These are phyloP conservation scores for Bembecia ichneumoniformis DNA, from an alignment of 2,888 invertebrate species.

Conservation along the genomic window DNA sequence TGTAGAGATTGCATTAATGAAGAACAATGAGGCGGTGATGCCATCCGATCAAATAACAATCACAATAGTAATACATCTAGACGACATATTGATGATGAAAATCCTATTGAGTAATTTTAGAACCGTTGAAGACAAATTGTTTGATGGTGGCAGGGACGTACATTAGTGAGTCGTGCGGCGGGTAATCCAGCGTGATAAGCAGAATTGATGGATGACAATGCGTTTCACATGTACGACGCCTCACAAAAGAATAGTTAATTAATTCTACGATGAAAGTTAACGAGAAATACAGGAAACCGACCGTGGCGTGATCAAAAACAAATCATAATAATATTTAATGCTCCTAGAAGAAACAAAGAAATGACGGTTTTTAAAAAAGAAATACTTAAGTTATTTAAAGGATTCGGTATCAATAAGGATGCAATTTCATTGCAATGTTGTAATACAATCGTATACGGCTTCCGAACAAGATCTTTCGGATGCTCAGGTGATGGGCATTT, in stretches of 20 bases:
- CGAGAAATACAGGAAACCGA: conserved; percentile 34
- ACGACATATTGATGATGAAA: conserved; percentile 31
- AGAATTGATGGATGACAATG: conserved; percentile 60
- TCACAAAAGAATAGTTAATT: conserved; percentile 63
- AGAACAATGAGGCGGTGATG: conserved; percentile 7
- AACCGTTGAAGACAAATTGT: conserved; percentile 51
- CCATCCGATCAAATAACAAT: conserved; percentile 21
- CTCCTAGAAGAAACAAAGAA: neutral
- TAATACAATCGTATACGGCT: neutral
- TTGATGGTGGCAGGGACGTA: conserved; percentile 36
- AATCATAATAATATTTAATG: conserved; percentile 30
- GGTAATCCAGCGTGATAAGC: conserved; percentile 49
- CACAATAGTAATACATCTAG: conserved; percentile 13
- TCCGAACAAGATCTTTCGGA: neutral
- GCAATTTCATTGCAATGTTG: neutral
- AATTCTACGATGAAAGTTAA: conserved; percentile 55
- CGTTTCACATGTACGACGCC: conserved; percentile 32
- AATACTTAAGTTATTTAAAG: neutral
- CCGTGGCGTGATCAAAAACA: conserved; percentile 28
- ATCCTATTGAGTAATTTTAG: conserved; percentile 36
- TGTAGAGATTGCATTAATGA: conserved; percentile 2
- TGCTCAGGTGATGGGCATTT: neutral
- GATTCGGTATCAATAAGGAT: neutral
- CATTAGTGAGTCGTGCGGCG: conserved; percentile 27
- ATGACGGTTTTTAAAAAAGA: neutral